phyloP scores from a whole-genome alignment of 1,140 invertebrate species.

The Hyphantria cunea region DNA sequence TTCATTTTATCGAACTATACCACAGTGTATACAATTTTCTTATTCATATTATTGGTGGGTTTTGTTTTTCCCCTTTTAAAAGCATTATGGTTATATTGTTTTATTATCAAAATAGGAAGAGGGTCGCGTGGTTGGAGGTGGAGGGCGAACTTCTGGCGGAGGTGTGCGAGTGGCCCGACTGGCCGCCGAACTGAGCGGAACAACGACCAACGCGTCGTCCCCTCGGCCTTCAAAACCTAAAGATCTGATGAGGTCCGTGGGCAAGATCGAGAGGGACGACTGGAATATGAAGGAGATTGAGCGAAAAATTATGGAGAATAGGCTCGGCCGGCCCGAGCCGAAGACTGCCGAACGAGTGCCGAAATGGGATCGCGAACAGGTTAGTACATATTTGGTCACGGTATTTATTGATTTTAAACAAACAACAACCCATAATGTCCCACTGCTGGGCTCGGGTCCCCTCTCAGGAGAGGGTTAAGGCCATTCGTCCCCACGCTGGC shows the following conservation, averaged over 20 bases:
- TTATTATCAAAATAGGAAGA: slow-evolving; percentile 51
- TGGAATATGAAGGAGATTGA: slow-evolving; percentile 97
- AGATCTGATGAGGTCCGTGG: slow-evolving; percentile 92
- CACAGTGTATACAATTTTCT: too few relatives aligned
- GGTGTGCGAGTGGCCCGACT: slow-evolving; percentile 85
- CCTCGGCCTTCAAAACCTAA: slow-evolving; percentile 90
- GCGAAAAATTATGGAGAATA: slow-evolving; percentile 94
- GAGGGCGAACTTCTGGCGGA: slow-evolving; percentile 43
- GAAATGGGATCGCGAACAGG: slow-evolving; percentile 94
- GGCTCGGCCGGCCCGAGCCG: slow-evolving; percentile 85
- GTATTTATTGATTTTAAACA: too few relatives aligned
- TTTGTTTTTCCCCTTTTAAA: too few relatives aligned
- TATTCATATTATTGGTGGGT: too few relatives aligned
- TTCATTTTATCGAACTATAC: too few relatives aligned
- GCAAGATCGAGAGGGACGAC: slow-evolving; percentile 94
- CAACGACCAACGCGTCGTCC: slow-evolving; percentile 50
- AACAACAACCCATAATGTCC: too few relatives aligned
- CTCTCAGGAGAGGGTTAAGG: too few relatives aligned
- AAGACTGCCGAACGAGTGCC: slow-evolving; percentile 91
- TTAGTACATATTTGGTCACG: slow-evolving; percentile 43
- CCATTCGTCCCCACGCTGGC: too few relatives aligned
- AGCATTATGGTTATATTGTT: neutral
- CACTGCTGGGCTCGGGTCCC: too few relatives aligned
- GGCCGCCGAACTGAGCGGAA: slow-evolving; percentile 81
- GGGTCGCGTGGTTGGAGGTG: slow-evolving; percentile 58